Conservation (phyloP, 2,113 vertebrate species). For the Anguilla rostrata region DNA sequence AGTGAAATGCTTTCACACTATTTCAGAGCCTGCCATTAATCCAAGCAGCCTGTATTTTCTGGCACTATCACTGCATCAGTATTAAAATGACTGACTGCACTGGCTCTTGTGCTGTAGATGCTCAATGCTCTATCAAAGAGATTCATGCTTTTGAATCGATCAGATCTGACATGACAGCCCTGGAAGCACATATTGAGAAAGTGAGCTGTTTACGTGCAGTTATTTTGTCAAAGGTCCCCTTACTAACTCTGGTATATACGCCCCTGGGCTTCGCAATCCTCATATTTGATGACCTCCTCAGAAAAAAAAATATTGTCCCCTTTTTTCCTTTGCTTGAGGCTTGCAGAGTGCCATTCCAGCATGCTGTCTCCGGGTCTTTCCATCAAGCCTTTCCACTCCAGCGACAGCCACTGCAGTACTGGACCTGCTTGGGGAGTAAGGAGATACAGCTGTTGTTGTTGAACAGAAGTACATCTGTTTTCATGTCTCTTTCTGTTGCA, state of each 20-base stretch:
- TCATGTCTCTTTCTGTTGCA: too few relatives aligned
- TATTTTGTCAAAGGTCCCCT: neutral
- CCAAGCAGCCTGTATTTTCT: neutral
- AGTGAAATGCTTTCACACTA: neutral
- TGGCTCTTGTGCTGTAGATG: neutral
- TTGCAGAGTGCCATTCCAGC: too few relatives aligned
- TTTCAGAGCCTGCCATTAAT: neutral
- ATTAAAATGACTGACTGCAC: neutral
- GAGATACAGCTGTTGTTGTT: too few relatives aligned
- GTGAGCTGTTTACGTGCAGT: neutral
- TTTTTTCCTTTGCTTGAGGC: too few relatives aligned
- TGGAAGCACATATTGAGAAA: neutral
- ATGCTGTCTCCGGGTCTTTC: too few relatives aligned
- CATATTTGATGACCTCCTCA: neutral
- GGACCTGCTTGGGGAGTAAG: too few relatives aligned
- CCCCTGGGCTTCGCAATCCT: neutral
- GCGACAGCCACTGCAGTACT: too few relatives aligned
- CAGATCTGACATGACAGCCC: neutral
- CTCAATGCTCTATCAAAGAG: neutral
- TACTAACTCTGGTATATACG: neutral
- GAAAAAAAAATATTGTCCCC: too few relatives aligned
- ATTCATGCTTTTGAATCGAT: neutral
- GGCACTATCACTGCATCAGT: neutral
- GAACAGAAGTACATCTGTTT: too few relatives aligned
- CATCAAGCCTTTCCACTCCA: too few relatives aligned